Evolutionary conservation across 2,113 vertebrate species (phyloP), one percentile per base, ranked within the genome.

Genomic region (Oreochromis niloticus): DNA sequence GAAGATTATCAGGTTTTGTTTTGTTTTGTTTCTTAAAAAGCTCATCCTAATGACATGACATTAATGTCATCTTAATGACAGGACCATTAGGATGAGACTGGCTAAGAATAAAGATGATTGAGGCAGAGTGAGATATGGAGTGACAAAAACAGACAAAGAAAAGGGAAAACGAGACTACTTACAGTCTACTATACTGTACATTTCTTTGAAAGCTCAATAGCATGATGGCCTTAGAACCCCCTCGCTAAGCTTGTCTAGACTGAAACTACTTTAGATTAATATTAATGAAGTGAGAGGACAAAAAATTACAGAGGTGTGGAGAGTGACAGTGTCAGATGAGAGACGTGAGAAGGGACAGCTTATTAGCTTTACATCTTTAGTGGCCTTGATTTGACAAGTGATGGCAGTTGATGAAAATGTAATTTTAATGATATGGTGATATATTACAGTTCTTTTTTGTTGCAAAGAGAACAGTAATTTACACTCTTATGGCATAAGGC

Each of bases 231-330:
- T 87, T 85, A 84, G 73, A 89, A 91, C 86, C 86, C 32, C 57
- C 82, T 83, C 85, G 93, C 80, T 90, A 80, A 89, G 46, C 46
- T 86, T 61, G 93, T 94, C 91, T 90, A 87, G 81, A 82, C 82
- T 85, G 36, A 82, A 81, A 50, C 52, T 52, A 59, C 71, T 59
- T 57, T 82, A 88, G 78, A 88, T 91, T 82, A 85, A 89, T 92
- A 89, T 90, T 90, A 83, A 90, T 85, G 22, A 7, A 36, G 52
- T 83, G 68, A 63, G 66, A 22, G 39, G 50, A 56, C 10, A 36
- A 17, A 56, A 86, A 36, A 88, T 24, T 19, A 61, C 80, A 81
- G 48, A 50, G 16, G 10, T 27, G 14, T 12, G 3, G 0, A 55
- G 8, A 54, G 71, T 63, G 82, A 81, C 63, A 57, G 48, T 48